Evolutionary conservation across 2,113 vertebrate genomes (phyloP).

Genomic region (Candoia aspera): DNA sequence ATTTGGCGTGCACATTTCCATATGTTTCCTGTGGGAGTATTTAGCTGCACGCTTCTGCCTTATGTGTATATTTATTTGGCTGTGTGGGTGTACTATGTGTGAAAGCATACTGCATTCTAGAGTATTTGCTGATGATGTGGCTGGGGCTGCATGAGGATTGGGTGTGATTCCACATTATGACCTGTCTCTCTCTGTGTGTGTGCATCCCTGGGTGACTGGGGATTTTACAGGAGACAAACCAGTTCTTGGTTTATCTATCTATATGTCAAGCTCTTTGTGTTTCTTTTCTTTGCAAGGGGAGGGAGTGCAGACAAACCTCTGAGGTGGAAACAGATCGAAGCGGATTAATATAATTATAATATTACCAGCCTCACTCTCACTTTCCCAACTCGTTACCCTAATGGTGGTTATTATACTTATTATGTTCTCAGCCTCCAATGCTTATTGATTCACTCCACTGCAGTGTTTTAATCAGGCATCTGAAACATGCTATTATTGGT

Average conservation of each 20-base stretch:
- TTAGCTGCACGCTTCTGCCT: neutral
- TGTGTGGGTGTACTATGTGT: neutral
- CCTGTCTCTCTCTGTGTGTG: neutral
- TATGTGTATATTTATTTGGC: neutral
- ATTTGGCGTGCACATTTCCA: neutral
- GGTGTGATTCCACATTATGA: neutral
- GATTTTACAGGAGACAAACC: slow-evolving; percentile 18
- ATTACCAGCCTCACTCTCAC: slow-evolving; percentile 37
- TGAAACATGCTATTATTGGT: slow-evolving; percentile 35
- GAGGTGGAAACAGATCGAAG: neutral
- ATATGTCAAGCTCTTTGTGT: neutral
- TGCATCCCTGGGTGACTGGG: neutral
- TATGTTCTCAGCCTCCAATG: slow-evolving; percentile 46
- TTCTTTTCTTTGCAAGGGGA: neutral
- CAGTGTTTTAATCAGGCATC: slow-evolving; percentile 45
- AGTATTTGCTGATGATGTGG: neutral
- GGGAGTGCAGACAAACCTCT: slow-evolving; percentile 8
- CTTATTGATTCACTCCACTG: slow-evolving; percentile 49
- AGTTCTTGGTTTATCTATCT: neutral
- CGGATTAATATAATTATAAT: slow-evolving; percentile 35
- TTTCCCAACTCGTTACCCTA: slow-evolving; percentile 37
- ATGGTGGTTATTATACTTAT: slow-evolving; percentile 60
- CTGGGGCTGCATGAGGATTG: neutral
- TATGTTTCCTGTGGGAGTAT: slow-evolving; percentile 1
- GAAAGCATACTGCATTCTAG: neutral